A percentile compares a stretch with the other conserved stretches of the same genome.
Conservation (phyloP, 1,140 invertebrate genomes). For the Ceratina calcarata region DNA sequence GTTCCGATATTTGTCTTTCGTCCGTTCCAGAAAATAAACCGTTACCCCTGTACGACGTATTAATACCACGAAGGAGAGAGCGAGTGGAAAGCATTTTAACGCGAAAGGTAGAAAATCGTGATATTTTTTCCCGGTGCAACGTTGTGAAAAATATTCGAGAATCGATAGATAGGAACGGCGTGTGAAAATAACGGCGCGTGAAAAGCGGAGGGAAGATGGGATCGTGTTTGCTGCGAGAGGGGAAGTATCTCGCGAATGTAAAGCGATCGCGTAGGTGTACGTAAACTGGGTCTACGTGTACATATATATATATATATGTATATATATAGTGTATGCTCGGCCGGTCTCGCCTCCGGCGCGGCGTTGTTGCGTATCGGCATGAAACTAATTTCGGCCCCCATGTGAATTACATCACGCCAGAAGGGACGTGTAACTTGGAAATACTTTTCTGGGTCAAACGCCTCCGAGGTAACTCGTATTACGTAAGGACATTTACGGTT, state of each 20-base stretch:
- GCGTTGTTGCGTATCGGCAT: conserved; percentile 15
- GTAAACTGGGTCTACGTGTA: too few relatives aligned
- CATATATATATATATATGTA: too few relatives aligned
- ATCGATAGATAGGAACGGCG: background rate
- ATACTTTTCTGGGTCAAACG: conserved; percentile 38
- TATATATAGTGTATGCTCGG: too few relatives aligned
- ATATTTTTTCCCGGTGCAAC: background rate
- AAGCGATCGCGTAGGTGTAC: too few relatives aligned
- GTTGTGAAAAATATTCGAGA: background rate
- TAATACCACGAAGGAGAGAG: too few relatives aligned
- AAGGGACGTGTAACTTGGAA: conserved; percentile 23
- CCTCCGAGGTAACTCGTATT: background rate
- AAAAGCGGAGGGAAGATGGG: background rate
- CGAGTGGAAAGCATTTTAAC: too few relatives aligned
- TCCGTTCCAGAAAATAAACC: too few relatives aligned
- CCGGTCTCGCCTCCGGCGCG: background rate
- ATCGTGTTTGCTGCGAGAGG: background rate
- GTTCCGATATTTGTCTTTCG: background rate
- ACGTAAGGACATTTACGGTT: conserved; percentile 83
- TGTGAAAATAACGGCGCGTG: background rate
- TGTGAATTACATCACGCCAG: conserved; percentile 25
- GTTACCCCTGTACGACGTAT: too few relatives aligned
- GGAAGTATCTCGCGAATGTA: conserved; percentile 1
- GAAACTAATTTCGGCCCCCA: conserved; percentile 28
- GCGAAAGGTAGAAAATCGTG: background rate